Conservation (phyloP, 2,888 invertebrate genomes). For the Drosophila aldrichi region DNA sequence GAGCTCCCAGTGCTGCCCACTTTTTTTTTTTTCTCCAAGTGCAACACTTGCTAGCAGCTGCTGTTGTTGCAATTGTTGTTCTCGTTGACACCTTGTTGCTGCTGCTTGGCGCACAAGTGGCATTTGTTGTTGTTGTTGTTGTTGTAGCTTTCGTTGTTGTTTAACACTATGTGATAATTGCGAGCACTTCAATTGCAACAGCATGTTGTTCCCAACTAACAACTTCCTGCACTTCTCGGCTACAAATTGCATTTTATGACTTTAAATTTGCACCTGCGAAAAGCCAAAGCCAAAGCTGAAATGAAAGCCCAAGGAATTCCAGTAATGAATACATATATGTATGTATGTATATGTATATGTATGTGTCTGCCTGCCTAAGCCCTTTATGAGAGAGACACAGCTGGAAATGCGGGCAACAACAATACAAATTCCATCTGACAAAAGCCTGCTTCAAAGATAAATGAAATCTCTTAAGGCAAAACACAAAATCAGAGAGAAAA, state of each 20-base stretch:
- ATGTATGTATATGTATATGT: not conserved
- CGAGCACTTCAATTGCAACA: constrained; percentile 52
- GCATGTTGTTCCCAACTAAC: constrained; percentile 63
- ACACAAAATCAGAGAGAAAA: not conserved
- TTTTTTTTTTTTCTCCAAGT: constrained; percentile 45
- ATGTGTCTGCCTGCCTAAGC: constrained; percentile 3
- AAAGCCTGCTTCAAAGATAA: constrained; percentile 60
- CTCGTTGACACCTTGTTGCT: constrained; percentile 37
- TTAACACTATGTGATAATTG: constrained; percentile 68
- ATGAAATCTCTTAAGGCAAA: constrained; percentile 25
- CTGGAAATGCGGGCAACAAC: not conserved
- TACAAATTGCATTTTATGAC: constrained; percentile 53
- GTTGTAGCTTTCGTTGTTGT: constrained; percentile 30
- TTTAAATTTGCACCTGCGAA: constrained; percentile 50
- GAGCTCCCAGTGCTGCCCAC: constrained; percentile 4
- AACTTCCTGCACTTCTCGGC: constrained; percentile 58
- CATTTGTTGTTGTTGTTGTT: constrained; percentile 50
- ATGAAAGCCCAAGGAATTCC: constrained; percentile 22
- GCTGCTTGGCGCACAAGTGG: constrained; percentile 63
- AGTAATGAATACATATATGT: not conserved
- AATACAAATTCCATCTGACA: constrained; percentile 1
- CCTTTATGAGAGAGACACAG: constrained; percentile 45
- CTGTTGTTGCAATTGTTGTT: constrained; percentile 27
- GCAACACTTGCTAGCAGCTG: constrained; percentile 64
- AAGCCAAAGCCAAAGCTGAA: constrained; percentile 10